These are phyloP conservation scores for Camarhynchus parvulus DNA, from an alignment of 2,113 vertebrate genomes.

Conservation along the genomic window DNA sequence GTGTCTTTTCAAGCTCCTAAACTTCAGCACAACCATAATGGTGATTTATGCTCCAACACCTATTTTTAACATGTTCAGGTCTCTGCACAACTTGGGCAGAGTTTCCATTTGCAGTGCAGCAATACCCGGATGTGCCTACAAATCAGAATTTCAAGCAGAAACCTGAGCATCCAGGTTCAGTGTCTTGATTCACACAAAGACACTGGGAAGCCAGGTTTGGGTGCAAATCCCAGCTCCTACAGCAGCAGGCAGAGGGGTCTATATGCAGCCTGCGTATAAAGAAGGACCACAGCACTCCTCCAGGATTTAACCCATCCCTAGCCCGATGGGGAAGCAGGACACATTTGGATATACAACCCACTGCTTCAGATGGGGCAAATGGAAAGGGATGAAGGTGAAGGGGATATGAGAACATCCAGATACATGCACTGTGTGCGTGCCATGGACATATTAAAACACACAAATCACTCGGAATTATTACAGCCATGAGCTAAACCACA, in stretches of 20 bases:
- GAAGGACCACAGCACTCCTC: fast-evolving
- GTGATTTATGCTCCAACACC: not conserved
- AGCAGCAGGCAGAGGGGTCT: not conserved
- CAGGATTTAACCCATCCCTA: not conserved
- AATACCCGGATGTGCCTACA: fast-evolving
- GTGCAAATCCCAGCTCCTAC: not conserved
- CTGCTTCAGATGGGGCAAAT: not conserved
- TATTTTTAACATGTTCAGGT: not conserved
- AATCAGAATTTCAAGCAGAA: not conserved
- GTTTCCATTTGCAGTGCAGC: fast-evolving
- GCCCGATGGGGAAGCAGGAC: not conserved
- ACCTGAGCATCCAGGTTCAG: not conserved
- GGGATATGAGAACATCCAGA: fast-evolving
- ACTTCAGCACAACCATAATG: not conserved
- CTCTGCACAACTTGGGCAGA: not conserved
- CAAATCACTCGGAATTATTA: fast-evolving
- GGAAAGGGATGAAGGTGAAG: not conserved
- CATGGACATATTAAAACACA: not conserved
- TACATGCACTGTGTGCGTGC: fast-evolving
- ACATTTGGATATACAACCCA: fast-evolving
- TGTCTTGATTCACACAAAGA: not conserved
- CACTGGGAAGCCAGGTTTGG: not conserved
- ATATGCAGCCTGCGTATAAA: fast-evolving
- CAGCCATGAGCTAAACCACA: not conserved
- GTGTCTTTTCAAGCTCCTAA: not conserved